Conservation (phyloP, 2,797 vertebrate genomes). For the Prunella strophiata region DNA sequence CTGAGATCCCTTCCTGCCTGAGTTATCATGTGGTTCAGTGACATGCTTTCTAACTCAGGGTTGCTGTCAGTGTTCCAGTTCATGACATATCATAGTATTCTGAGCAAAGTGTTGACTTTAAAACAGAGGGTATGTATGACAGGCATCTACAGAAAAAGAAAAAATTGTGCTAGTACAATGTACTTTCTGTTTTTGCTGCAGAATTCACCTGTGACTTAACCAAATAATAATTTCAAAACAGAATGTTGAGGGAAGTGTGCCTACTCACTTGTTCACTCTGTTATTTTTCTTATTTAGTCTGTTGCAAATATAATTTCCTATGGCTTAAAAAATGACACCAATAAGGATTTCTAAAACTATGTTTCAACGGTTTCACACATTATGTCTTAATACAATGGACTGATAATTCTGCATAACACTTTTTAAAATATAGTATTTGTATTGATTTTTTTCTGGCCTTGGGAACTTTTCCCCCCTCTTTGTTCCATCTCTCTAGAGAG, state of each 20-base stretch:
- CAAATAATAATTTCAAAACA: background rate
- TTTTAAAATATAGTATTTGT: background rate
- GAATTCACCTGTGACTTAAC: background rate
- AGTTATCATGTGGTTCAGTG: background rate
- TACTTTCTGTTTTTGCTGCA: background rate
- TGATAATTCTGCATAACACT: background rate
- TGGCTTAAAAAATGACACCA: background rate
- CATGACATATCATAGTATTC: background rate
- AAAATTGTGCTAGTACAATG: background rate
- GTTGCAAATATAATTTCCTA: background rate
- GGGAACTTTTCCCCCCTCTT: accelerated
- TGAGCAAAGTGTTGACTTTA: background rate
- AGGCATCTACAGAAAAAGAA: background rate
- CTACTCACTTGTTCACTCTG: background rate
- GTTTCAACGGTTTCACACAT: background rate
- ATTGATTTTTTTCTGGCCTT: background rate
- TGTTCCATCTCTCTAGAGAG: background rate
- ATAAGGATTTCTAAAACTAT: background rate
- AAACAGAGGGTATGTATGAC: background rate
- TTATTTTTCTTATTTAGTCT: background rate
- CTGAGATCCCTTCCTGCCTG: background rate
- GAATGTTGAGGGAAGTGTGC: background rate
- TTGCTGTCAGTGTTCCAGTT: background rate
- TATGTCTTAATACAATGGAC: background rate
- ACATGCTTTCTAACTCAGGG: background rate